Percentiles rank a stretch among this genome's conserved stretches.
These are phyloP conservation scores for Nipponia nippon DNA, from an alignment of 2,113 vertebrate genomes.

Conservation along the genomic window DNA sequence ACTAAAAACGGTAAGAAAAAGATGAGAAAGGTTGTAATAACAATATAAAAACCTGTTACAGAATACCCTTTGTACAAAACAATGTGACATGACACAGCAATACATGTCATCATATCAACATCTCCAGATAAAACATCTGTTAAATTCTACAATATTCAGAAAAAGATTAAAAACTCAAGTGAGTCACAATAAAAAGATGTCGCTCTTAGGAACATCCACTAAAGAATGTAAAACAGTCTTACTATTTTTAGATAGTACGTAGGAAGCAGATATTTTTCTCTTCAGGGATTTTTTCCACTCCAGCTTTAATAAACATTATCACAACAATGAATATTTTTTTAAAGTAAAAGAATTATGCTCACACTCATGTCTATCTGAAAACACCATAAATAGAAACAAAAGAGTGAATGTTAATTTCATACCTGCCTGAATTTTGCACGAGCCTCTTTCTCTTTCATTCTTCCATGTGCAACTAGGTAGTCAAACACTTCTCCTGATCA, in stretches of 20 bases:
- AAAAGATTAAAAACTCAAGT: background rate
- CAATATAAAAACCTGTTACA: background rate
- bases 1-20: background rate
- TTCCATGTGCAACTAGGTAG: constrained; percentile 90
- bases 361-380: background rate
- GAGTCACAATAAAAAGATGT: constrained; percentile 3
- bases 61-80: background rate
- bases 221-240: constrained; percentile 1
- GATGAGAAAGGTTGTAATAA: background rate
- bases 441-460: constrained; percentile 92
- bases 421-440: constrained; percentile 92
- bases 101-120: background rate
- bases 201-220: background rate
- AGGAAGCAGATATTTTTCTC: constrained; percentile 24
- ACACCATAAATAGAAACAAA: background rate
- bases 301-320: background rate
- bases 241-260: constrained; percentile 38
- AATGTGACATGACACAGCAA: background rate
- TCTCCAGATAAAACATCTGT: background rate
- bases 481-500: constrained; percentile 88
- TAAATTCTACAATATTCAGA: background rate
- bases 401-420: constrained; percentile 48
- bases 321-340: background rate
- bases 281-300: background rate
- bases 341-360: background rate